Evolutionary conservation across 2,113 vertebrate species (phyloP).

Genomic region (Hystrix brachyura): DNA sequence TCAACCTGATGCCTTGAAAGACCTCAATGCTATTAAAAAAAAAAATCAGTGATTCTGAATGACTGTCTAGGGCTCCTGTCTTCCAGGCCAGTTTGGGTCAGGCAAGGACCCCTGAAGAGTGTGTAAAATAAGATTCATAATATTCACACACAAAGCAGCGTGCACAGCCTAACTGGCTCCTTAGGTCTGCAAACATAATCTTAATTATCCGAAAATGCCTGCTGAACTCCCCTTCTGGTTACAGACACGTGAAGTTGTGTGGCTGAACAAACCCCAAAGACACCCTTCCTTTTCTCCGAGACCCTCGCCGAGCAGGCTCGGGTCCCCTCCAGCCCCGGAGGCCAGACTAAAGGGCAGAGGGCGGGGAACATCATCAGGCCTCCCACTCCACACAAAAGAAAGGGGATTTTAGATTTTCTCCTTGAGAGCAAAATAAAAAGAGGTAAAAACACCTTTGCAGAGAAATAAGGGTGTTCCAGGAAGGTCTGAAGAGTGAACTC

Average conservation of each 20-base stretch:
- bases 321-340: conserved; percentile 34
- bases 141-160: neutral
- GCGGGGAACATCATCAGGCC: neutral
- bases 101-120: neutral
- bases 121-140: conserved; percentile 21
- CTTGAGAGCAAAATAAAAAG: conserved; percentile 2
- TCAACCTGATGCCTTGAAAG: conserved; percentile 38
- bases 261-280: conserved; percentile 27
- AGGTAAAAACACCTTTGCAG: neutral
- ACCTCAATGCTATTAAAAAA: conserved; percentile 59
- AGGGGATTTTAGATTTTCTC: neutral
- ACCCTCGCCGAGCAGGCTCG: neutral
- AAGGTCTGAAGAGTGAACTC: neutral
- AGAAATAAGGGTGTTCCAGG: neutral
- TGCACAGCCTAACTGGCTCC: neutral
- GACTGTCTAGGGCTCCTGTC: conserved; percentile 49
- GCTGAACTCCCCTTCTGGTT: neutral
- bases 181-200: conserved; percentile 48
- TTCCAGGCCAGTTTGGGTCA: neutral
- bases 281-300: neutral
- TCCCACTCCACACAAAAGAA: neutral
- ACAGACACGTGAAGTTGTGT: neutral
- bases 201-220: conserved; percentile 43
- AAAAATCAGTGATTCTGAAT: conserved; percentile 76
- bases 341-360: neutral